Evolutionary conservation across 2,888 invertebrate species (phyloP).

Genomic region (Mylabris sibirica): DNA sequence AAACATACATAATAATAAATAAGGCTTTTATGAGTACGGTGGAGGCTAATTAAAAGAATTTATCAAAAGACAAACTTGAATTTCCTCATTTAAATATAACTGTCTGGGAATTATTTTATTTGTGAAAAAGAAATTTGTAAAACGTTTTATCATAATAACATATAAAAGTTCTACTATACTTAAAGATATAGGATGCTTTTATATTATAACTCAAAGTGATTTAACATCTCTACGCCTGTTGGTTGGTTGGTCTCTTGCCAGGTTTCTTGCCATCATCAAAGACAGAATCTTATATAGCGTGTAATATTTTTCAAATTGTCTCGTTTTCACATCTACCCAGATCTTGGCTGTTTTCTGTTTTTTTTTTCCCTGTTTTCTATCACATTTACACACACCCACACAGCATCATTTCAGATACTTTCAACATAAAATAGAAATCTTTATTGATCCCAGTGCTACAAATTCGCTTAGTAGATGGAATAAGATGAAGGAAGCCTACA

Average conservation of each 20-base stretch:
- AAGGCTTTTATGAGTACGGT: neutral
- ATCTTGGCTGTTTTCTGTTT: neutral
- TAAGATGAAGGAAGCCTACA: too few species aligned
- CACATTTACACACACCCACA: neutral
- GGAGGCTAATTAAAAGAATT: neutral
- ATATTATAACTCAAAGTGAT: slow-evolving; percentile 5
- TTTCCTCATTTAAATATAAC: neutral
- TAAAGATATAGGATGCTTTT: neutral
- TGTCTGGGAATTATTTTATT: neutral
- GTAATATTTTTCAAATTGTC: slow-evolving; percentile 7
- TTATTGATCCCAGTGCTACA: too few species aligned
- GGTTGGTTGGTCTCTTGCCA: slow-evolving; percentile 5
- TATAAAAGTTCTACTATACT: neutral
- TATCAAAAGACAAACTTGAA: neutral
- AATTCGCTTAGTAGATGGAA: too few species aligned
- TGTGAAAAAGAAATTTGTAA: neutral
- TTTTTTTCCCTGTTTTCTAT: neutral
- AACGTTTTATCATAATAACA: neutral
- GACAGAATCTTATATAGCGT: neutral
- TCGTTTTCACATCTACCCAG: neutral
- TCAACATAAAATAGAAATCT: too few species aligned
- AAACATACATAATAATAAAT: neutral
- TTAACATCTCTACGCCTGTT: slow-evolving; percentile 1
- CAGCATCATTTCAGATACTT: neutral
- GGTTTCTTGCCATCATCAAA: slow-evolving; percentile 3